Percentiles rank a stretch among this genome's conserved stretches.
Evolutionary conservation across 2,113 vertebrate species (phyloP).

Genomic region (Rhineura floridana): DNA sequence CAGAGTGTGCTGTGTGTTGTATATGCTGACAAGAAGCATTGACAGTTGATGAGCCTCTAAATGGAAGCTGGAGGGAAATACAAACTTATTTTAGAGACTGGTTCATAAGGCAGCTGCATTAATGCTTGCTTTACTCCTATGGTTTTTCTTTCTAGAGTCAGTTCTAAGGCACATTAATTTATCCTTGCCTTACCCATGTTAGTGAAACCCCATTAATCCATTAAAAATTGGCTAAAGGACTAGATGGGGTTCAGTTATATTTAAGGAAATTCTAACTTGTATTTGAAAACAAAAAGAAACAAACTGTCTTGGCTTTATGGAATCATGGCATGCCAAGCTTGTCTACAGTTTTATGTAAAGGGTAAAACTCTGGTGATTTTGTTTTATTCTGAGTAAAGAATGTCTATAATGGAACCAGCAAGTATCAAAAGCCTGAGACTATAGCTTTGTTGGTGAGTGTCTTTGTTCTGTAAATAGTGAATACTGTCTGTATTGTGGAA

Average conservation of each 20-base stretch:
- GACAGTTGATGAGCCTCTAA: neutral
- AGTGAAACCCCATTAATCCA: neutral
- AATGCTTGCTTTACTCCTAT: neutral
- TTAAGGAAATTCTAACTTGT: neutral
- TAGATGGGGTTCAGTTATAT: neutral
- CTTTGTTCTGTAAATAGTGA: neutral
- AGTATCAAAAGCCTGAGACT: neutral
- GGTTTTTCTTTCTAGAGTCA: neutral
- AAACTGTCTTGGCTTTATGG: neutral
- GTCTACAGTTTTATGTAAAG: neutral
- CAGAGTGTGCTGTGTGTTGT: neutral
- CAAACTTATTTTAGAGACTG: neutral
- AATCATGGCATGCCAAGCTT: neutral
- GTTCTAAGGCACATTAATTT: neutral
- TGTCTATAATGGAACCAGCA: neutral
- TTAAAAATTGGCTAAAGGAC: neutral
- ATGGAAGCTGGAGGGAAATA: neutral
- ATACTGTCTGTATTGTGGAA: neutral
- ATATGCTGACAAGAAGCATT: neutral
- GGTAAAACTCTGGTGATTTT: neutral
- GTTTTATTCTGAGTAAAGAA: neutral
- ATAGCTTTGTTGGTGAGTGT: neutral
- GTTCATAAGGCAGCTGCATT: neutral
- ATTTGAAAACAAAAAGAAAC: neutral
- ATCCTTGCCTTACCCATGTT: neutral